Percentiles rank a stretch among this genome's conserved stretches.
These are phyloP conservation scores for Fratercula arctica DNA, from an alignment of 2,797 vertebrate genomes.

Conservation along the genomic window DNA sequence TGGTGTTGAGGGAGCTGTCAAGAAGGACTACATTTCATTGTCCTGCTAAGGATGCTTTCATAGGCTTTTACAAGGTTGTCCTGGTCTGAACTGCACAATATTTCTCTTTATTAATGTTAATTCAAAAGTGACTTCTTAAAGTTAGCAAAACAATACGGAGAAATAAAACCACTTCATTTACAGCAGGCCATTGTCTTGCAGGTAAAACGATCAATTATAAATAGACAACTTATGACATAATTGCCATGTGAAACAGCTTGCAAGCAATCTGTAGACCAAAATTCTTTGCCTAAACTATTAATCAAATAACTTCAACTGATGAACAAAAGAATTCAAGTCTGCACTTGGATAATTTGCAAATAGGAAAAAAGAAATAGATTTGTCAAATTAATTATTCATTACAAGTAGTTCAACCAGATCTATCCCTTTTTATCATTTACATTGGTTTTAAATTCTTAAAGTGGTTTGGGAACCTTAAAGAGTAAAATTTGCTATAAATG, in stretches of 20 bases:
- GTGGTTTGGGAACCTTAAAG: constrained; percentile 51
- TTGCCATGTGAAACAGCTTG: neutral
- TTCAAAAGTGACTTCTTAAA: neutral
- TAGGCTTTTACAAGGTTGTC: neutral
- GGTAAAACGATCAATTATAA: neutral
- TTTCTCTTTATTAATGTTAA: neutral
- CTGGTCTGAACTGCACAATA: neutral
- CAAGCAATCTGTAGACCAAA: neutral
- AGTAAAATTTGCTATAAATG: constrained; percentile 48
- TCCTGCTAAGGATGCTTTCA: neutral
- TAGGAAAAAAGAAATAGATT: constrained; percentile 63
- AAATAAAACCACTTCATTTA: neutral
- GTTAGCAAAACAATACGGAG: neutral
- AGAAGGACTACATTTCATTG: neutral
- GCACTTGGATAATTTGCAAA: constrained; percentile 56
- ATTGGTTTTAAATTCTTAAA: constrained; percentile 65
- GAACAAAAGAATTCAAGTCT: constrained; percentile 49
- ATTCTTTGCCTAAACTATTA: constrained; percentile 28
- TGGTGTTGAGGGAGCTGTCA: neutral
- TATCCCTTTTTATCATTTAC: constrained; percentile 58
- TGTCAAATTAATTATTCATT: constrained; percentile 67
- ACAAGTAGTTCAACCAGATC: constrained; percentile 32
- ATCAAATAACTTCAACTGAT: constrained; percentile 10
- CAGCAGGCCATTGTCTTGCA: neutral
- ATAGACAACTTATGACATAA: neutral